A percentile compares a stretch with the other conserved stretches of the same genome.
Evolutionary conservation across 1,140 invertebrate species (phyloP).

Genomic region (Drosophila pseudoobscura): DNA sequence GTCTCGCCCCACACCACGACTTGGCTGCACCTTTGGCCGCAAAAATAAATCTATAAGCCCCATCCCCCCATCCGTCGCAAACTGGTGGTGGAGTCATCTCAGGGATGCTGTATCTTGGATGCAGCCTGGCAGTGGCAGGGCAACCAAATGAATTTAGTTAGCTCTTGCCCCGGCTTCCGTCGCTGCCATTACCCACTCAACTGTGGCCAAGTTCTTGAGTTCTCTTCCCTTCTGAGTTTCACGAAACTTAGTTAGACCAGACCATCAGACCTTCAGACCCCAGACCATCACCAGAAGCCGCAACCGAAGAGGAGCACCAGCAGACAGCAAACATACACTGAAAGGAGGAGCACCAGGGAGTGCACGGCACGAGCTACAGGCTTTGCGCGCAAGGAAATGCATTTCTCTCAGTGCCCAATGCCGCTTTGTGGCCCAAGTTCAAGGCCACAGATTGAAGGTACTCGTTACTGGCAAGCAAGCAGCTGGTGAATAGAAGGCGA

Average conservation of each 20-base stretch:
- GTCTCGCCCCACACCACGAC: constrained; percentile 4
- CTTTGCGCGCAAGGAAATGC: no score
- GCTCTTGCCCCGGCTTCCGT: constrained; percentile 11
- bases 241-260: constrained; percentile 56
- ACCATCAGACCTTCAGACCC: constrained; percentile 15
- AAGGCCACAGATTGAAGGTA: constrained; percentile 56
- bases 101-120: constrained; percentile 10
- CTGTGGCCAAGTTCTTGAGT: constrained; percentile 50
- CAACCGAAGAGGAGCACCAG: constrained; percentile 14
- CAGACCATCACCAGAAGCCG: constrained; percentile 39
- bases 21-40: constrained; percentile 54
- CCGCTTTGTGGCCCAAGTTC: constrained; percentile 39
- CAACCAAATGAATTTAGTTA: constrained; percentile 56
- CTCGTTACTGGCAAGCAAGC: constrained; percentile 17
- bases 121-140: constrained; percentile 13
- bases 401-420: background rate
- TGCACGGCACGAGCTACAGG: no score
- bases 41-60: constrained; percentile 43
- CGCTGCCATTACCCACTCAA: background rate
- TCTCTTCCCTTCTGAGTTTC: constrained; percentile 41
- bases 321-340: background rate
- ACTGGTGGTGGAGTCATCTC: constrained; percentile 1
- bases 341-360: no score
- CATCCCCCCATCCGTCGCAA: background rate
- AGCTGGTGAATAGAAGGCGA: no score